Conservation (phyloP, 1,140 invertebrate genomes). For the Brachionus paranguensis region DNA sequence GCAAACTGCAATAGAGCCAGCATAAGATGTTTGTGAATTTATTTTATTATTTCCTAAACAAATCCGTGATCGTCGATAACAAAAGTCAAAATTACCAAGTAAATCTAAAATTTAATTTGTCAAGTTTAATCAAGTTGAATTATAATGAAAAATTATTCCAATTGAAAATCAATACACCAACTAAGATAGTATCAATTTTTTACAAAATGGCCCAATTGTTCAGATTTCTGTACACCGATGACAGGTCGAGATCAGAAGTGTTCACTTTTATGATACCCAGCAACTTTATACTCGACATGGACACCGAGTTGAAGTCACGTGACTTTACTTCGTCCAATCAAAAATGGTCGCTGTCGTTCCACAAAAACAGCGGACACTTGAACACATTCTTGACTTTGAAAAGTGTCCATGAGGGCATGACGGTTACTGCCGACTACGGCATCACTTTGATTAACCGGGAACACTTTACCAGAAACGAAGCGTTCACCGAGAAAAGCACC, state of each 20-base stretch:
- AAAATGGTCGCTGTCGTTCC: constrained; percentile 78
- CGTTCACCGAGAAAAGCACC: constrained; percentile 67
- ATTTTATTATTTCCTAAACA: not conserved
- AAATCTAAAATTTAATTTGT: not conserved
- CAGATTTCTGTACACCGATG: constrained; percentile 73
- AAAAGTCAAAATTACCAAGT: not conserved
- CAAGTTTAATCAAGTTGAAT: not conserved
- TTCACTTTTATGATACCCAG: constrained; percentile 51
- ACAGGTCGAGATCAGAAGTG: constrained; percentile 74
- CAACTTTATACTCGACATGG: constrained; percentile 40
- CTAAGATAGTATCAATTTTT: not conserved
- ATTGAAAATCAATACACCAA: not conserved
- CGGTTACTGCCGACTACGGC: constrained; percentile 66
- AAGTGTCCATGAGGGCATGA: constrained; percentile 66
- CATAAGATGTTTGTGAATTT: constrained; percentile 12
- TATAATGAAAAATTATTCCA: constrained; percentile 21
- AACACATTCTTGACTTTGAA: constrained; percentile 75
- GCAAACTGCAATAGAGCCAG: constrained; percentile 5
- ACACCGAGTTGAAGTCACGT: constrained; percentile 73
- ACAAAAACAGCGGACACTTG: constrained; percentile 69
- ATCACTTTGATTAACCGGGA: constrained; percentile 77
- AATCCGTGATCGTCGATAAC: not conserved
- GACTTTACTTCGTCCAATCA: constrained; percentile 78
- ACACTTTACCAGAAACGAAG: constrained; percentile 76
- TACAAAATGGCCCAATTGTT: constrained; percentile 70